phyloP scores from a whole-genome alignment of 2,888 invertebrate species.

The Agapostemon virescens region DNA sequence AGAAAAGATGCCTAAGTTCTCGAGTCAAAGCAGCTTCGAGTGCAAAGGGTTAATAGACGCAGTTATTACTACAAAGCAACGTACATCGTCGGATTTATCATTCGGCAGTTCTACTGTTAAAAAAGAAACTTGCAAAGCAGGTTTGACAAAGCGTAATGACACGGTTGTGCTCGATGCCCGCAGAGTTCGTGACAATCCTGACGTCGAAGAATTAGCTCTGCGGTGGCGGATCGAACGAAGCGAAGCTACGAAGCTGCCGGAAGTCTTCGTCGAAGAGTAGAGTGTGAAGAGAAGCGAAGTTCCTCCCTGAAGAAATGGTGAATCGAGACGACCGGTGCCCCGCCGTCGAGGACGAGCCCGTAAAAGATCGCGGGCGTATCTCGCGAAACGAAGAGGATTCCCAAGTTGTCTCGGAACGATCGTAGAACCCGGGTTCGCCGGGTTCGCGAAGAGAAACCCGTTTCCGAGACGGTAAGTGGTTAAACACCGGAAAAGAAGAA shows the following conservation, averaged over 20 bases:
- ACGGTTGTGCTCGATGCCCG: constrained; percentile 76
- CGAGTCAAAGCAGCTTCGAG: too few species aligned
- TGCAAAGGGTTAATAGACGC: too few species aligned
- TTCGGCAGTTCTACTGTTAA: too few species aligned
- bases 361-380: background rate
- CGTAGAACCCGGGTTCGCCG: too few species aligned
- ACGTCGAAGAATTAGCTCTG: constrained; percentile 89
- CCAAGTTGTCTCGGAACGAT: background rate
- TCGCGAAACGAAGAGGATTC: background rate
- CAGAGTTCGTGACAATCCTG: constrained; percentile 92
- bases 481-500: background rate
- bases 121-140: too few species aligned
- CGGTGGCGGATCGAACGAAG: constrained; percentile 29
- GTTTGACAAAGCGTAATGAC: too few species aligned
- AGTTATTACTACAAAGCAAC: too few species aligned
- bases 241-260: constrained; percentile 57
- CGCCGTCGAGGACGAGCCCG: constrained; percentile 14
- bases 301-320: constrained; percentile 39
- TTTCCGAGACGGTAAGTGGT: background rate
- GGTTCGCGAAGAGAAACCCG: background rate
- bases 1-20: too few species aligned
- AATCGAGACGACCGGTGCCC: constrained; percentile 23
- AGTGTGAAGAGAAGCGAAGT: constrained; percentile 45
- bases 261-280: constrained; percentile 48
- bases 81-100: too few species aligned